Evolutionary conservation across 2,113 vertebrate genomes (phyloP).

Genomic region (Lanius ludovicianus): DNA sequence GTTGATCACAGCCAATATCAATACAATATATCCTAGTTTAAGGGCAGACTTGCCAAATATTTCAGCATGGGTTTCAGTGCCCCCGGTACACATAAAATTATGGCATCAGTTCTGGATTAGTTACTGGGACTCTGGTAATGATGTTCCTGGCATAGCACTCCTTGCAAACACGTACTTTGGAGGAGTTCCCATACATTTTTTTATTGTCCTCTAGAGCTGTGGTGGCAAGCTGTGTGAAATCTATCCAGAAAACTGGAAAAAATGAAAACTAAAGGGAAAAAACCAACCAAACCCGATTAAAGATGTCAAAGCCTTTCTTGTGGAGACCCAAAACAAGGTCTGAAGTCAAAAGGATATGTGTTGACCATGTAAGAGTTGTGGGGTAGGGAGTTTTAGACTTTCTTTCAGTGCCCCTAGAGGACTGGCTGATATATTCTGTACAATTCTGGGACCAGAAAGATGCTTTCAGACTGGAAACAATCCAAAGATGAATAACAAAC

Average conservation of each 20-base stretch:
- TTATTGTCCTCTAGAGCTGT: slow-evolving; percentile 27
- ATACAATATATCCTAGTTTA: slow-evolving; percentile 50
- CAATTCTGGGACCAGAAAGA: not conserved
- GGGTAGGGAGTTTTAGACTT: not conserved
- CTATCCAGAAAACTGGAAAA: slow-evolving; percentile 43
- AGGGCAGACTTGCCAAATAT: slow-evolving; percentile 32
- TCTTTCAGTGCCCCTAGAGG: not conserved
- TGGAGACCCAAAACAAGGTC: not conserved
- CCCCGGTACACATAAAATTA: slow-evolving; percentile 62
- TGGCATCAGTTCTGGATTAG: slow-evolving; percentile 39
- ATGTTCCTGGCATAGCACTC: slow-evolving; percentile 54
- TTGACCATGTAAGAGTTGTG: not conserved
- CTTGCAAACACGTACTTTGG: slow-evolving; percentile 51
- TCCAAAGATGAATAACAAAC: not conserved
- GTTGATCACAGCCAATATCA: slow-evolving; percentile 38
- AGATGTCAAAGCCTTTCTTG: not conserved
- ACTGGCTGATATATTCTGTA: not conserved
- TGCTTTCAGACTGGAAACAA: not conserved
- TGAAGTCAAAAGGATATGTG: not conserved
- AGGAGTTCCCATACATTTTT: slow-evolving; percentile 37
- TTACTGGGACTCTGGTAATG: slow-evolving; percentile 44
- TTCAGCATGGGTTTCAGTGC: slow-evolving; percentile 43
- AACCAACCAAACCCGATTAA: not conserved
- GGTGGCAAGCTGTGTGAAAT: slow-evolving; percentile 50
- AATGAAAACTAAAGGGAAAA: slow-evolving; percentile 14